Conservation (phyloP, 2,113 vertebrate species). For the Python bivittatus region DNA sequence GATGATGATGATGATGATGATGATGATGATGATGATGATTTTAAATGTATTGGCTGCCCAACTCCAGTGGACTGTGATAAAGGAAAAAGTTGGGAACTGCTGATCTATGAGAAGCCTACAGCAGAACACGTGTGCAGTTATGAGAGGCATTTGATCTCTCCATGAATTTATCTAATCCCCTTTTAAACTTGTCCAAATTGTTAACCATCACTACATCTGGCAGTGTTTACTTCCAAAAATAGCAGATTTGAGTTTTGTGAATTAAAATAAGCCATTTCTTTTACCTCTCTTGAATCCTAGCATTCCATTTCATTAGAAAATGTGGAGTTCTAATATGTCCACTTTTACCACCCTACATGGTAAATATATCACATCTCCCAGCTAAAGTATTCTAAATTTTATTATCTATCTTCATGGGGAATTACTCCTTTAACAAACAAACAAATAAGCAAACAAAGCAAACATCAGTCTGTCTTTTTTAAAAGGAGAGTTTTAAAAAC, state of each 20-base stretch:
- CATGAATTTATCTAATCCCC: neutral
- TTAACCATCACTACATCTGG: neutral
- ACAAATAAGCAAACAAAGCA: neutral
- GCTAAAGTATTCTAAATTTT: neutral
- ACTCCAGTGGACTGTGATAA: neutral
- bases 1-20: neutral
- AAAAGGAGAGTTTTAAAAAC: neutral
- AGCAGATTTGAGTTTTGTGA: neutral
- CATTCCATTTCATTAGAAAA: neutral
- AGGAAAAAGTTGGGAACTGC: neutral
- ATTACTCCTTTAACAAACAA: constrained; percentile 12
- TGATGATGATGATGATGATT: neutral
- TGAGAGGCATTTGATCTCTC: neutral
- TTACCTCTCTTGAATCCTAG: neutral
- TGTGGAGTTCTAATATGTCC: neutral
- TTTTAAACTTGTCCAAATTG: neutral
- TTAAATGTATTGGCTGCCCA: neutral
- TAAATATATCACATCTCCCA: neutral
- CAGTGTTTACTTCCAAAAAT: neutral
- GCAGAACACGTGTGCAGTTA: neutral
- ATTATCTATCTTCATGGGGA: neutral
- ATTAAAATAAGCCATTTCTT: neutral
- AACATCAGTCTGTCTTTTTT: neutral
- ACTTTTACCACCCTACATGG: neutral
- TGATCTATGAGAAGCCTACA: neutral